Evolutionary conservation across 2,888 invertebrate genomes (phyloP), one percentile per base, ranked within the genome.

Genomic region (Hemaris fuciformis): DNA sequence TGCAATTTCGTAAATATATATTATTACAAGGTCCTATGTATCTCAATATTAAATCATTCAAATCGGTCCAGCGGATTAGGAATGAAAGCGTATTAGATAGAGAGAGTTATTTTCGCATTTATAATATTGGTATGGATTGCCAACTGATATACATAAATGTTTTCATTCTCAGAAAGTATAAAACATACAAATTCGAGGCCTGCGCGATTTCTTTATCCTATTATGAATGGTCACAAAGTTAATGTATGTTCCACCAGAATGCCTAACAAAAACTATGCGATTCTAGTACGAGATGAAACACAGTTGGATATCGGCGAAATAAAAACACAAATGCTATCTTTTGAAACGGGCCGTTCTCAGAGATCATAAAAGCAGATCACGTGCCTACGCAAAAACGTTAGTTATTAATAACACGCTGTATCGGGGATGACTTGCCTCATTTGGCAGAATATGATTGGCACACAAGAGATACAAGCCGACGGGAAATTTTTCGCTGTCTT

Each of bases 361-460:
- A 8, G 20, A 22, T 43, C 43, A 43, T 43, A 18, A 22, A 43
- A 38, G 18, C 20, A 10, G 3, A 22, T 43, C 43, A 43, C 43
- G 43, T 10, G 43, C 43, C 43, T 20, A 43, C 43, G 20, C 43
- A 43, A 43, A 20, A 43, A 43, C 18, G 20, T 10, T 20, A 43
- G 43, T 43, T 43, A 38, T 43, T 43, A 43, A 43, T 43, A 43
- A 22, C 20, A 20, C 20, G 18, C 3, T 25, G n/a, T 48, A 48
- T 48, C 48, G 48, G 23, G 18, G 25, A 48, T 48, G 48, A 23
- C 48, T 48, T n/a, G 48, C 48, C 25, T n/a, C n/a, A 23, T 48
- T 48, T 23, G 25, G 23, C n/a, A 23, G n/a, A 48, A 48, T 48
- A 48, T 48, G 25, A 48, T 48, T 23, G 23, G 23, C 48, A 48